A percentile compares a stretch with the other conserved stretches of the same genome.
Conservation (phyloP, 2,797 vertebrate genomes). For the Rousettus madagascariensis region DNA sequence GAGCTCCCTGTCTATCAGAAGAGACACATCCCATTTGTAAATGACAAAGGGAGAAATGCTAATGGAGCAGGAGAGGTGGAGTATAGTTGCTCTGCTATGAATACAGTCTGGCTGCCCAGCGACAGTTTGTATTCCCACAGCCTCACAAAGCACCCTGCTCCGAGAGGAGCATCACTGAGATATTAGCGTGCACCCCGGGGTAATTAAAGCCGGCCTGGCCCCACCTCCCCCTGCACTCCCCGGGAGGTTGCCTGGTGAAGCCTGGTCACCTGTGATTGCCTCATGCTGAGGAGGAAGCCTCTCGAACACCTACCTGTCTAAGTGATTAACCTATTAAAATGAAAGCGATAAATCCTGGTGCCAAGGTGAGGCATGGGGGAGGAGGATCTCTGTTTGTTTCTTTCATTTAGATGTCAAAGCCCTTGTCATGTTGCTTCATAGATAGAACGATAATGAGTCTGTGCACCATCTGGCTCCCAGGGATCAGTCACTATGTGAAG, state of each 20-base stretch:
- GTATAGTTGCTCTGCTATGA: neutral
- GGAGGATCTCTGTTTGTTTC: conserved; percentile 41
- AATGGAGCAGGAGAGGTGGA: neutral
- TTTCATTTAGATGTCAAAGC: conserved; percentile 81
- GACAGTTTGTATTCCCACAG: neutral
- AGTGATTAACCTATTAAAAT: conserved; percentile 78
- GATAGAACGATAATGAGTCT: conserved; percentile 72
- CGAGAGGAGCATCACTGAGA: conserved; percentile 31
- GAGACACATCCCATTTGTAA: rapidly evolving
- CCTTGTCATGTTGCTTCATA: conserved; percentile 58
- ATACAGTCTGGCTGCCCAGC: rapidly evolving
- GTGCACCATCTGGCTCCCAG: conserved; percentile 58
- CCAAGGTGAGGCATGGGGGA: conserved; percentile 61
- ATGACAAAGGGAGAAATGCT: neutral
- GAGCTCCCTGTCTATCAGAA: neutral
- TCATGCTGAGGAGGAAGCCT: conserved; percentile 63
- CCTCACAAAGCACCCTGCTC: neutral
- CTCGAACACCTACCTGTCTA: conserved; percentile 74
- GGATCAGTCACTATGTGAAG: conserved; percentile 32
- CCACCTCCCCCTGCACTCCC: neutral
- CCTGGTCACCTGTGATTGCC: neutral
- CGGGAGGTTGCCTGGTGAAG: conserved; percentile 42
- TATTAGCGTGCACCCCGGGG: neutral
- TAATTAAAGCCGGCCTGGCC: conserved; percentile 58
- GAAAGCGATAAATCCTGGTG: conserved; percentile 53